Evolutionary conservation across 2,797 vertebrate species (phyloP).

Genomic region (Amblyopsis hoosieri): DNA sequence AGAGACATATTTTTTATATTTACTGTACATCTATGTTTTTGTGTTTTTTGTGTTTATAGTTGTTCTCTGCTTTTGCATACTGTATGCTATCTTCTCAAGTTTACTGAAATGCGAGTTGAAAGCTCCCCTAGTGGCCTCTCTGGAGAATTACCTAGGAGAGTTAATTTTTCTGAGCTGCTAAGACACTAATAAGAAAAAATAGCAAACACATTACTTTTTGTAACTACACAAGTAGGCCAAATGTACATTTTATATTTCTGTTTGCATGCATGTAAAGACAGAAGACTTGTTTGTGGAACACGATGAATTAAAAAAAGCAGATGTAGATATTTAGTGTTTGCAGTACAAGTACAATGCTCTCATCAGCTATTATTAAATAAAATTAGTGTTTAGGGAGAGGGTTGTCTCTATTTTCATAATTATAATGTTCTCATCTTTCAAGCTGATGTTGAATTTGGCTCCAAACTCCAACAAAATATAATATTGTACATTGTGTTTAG

Average conservation of each 20-base stretch:
- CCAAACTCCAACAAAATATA: no score
- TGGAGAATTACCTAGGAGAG: constrained; percentile 70
- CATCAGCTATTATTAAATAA: constrained; percentile 73
- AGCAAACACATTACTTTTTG: constrained; percentile 65
- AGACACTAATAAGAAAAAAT: constrained; percentile 68
- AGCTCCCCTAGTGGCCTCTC: constrained; percentile 78
- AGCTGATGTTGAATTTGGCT: constrained; percentile 2
- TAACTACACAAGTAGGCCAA: constrained; percentile 61
- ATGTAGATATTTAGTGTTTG: constrained; percentile 74
- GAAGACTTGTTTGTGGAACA: constrained; percentile 64
- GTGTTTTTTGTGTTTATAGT: constrained; percentile 3
- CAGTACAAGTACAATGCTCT: constrained; percentile 75
- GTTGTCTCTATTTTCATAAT: constrained; percentile 57
- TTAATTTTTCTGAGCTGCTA: constrained; percentile 58
- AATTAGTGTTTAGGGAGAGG: constrained; percentile 71
- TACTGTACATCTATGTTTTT: background rate
- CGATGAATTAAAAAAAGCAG: constrained; percentile 52
- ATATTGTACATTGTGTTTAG: no score
- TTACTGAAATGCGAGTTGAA: constrained; percentile 64
- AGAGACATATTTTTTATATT: background rate
- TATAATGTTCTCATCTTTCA: constrained; percentile 35
- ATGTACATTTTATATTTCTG: constrained; percentile 64
- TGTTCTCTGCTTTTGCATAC: constrained; percentile 36
- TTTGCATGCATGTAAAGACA: constrained; percentile 59
- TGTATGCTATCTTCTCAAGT: constrained; percentile 32